Percentiles rank a stretch among this genome's conserved stretches.
Conservation (phyloP, 2,888 invertebrate genomes). For the Spicauda simplicius region DNA sequence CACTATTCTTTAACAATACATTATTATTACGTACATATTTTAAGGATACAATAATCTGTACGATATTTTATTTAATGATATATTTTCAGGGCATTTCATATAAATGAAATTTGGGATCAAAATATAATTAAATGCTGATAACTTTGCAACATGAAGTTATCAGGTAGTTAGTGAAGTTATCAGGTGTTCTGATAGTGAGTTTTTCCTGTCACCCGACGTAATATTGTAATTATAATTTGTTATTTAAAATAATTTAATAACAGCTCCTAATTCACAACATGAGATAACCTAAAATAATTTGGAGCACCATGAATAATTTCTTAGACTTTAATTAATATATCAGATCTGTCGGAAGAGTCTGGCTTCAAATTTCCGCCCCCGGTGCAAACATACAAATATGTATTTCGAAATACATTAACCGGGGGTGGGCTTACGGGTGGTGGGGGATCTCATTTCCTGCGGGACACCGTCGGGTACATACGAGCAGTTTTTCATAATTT, state of each 20-base stretch:
- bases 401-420: slow-evolving; percentile 41
- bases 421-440: slow-evolving; percentile 7
- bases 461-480: slow-evolving; percentile 43
- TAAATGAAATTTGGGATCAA: too few relatives aligned
- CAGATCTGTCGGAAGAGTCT: slow-evolving; percentile 50
- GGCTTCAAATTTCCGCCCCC: slow-evolving; percentile 56
- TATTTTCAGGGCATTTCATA: too few relatives aligned
- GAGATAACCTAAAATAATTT: slow-evolving; percentile 2
- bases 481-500: slow-evolving; percentile 35
- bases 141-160: too few relatives aligned
- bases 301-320: slow-evolving; percentile 53
- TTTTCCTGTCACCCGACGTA: too few relatives aligned
- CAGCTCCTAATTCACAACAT: neutral
- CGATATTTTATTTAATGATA: too few relatives aligned
- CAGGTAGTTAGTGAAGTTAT: too few relatives aligned
- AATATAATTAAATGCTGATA: too few relatives aligned
- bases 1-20: too few relatives aligned
- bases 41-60: too few relatives aligned
- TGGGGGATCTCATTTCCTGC: slow-evolving; percentile 59
- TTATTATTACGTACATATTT: too few relatives aligned
- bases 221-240: too few relatives aligned
- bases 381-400: slow-evolving; percentile 40
- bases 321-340: slow-evolving; percentile 61
- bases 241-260: neutral
- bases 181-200: too few relatives aligned